A percentile compares a stretch with the other conserved stretches of the same genome.
These are phyloP conservation scores for Cyclophora punctaria DNA, from an alignment of 2,888 invertebrate species.

Conservation along the genomic window DNA sequence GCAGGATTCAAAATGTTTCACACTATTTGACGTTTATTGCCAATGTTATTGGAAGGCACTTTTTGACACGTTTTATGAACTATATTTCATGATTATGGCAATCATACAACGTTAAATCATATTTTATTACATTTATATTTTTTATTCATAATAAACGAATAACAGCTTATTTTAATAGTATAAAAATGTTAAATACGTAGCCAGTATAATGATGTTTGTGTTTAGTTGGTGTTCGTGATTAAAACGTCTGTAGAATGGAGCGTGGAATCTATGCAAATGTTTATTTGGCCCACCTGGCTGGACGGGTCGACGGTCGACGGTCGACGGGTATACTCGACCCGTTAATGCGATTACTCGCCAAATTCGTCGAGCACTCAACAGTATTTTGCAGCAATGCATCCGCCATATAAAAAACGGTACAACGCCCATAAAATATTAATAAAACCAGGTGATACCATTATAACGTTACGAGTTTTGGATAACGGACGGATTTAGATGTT, in stretches of 20 bases:
- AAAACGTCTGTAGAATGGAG: conserved; percentile 15
- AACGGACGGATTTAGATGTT: conserved; percentile 9
- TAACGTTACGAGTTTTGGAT: conserved; percentile 12
- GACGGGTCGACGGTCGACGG: neutral
- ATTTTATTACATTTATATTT: too few species aligned
- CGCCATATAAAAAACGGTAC: conserved; percentile 9
- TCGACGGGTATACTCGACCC: neutral
- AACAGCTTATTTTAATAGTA: too few species aligned
- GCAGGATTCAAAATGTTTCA: neutral
- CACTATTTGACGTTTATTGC: too few species aligned
- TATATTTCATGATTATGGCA: conserved; percentile 10
- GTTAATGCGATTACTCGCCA: conserved; percentile 9
- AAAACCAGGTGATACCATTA: conserved; percentile 10
- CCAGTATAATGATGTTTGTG: conserved; percentile 7
- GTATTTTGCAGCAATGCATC: conserved; percentile 9
- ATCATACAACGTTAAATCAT: neutral
- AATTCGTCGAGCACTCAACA: conserved; percentile 7
- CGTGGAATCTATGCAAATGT: conserved; percentile 18
- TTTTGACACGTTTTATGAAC: conserved; percentile 12
- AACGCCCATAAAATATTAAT: conserved; percentile 10
- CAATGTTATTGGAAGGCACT: too few species aligned
- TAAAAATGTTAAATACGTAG: too few species aligned
- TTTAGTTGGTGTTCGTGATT: conserved; percentile 20
- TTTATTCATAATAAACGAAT: too few species aligned
- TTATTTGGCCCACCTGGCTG: conserved; percentile 8